A percentile compares a stretch with the other conserved stretches of the same genome.
These are phyloP conservation scores for Riparia riparia DNA, from an alignment of 2,113 vertebrate species.

Conservation along the genomic window DNA sequence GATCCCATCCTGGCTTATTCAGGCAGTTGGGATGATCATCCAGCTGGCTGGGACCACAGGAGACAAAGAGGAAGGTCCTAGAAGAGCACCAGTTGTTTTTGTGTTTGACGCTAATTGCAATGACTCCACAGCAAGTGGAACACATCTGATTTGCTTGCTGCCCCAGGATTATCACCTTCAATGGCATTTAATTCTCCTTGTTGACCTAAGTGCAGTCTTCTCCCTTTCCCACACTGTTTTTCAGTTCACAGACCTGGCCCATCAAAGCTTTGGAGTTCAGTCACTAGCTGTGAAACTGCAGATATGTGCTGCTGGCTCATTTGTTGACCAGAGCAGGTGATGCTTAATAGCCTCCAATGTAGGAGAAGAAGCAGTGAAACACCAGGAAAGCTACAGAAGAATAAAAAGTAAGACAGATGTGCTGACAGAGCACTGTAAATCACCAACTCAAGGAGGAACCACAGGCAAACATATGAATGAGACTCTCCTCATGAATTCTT, in stretches of 20 bases:
- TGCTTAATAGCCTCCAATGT: not conserved
- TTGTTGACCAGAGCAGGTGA: not conserved
- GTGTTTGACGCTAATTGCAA: not conserved
- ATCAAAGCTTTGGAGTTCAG: not conserved
- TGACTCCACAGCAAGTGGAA: not conserved
- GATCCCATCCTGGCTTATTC: not conserved
- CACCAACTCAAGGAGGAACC: not conserved
- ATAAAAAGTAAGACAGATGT: constrained; percentile 1
- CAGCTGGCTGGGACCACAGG: not conserved
- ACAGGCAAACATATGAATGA: not conserved
- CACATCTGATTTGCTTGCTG: not conserved
- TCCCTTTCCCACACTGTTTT: not conserved
- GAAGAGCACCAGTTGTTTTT: not conserved
- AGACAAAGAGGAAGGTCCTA: not conserved
- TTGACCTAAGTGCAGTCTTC: not conserved
- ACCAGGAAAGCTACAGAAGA: not conserved
- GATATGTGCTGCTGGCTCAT: not conserved
- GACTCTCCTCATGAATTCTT: constrained; percentile 2
- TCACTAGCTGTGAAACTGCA: not conserved
- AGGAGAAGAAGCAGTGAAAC: not conserved
- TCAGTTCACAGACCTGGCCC: not conserved
- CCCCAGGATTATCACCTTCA: not conserved
- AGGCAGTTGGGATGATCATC: not conserved
- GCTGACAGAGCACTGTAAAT: constrained; percentile 15
- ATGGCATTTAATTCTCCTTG: not conserved